A percentile compares a stretch with the other conserved stretches of the same genome.
Conservation (phyloP, 2,797 vertebrate genomes). For the Graptemys geographica region DNA sequence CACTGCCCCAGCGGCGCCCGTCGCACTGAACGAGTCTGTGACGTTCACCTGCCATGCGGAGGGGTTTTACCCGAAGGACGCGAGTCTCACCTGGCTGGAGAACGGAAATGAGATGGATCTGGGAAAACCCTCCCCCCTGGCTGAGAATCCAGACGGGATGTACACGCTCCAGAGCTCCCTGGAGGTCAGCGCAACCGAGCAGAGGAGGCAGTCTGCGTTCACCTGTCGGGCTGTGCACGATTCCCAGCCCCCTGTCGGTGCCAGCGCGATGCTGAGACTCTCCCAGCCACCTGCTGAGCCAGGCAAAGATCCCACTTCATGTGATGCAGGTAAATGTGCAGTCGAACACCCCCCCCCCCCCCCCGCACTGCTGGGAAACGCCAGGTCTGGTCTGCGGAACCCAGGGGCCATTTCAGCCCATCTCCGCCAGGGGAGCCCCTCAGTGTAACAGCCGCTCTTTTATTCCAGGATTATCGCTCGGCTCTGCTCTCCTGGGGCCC, state of each 20-base stretch:
- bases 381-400: background rate
- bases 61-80: background rate
- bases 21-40: background rate
- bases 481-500: too few species aligned
- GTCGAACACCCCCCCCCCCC: too few species aligned
- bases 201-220: conserved; percentile 43
- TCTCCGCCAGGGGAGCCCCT: background rate
- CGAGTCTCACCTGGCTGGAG: conserved; percentile 19
- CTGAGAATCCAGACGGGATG: rapidly evolving
- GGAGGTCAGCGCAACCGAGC: background rate
- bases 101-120: rapidly evolving
- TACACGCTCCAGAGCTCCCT: background rate
- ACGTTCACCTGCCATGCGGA: conserved; percentile 4
- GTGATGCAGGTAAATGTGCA: background rate
- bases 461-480: too few species aligned
- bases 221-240: conserved; percentile 71
- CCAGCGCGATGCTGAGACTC: rapidly evolving
- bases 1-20: rapidly evolving
- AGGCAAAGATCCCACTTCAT: background rate
- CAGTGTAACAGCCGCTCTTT: background rate
- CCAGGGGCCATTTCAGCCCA: background rate
- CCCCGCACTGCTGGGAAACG: background rate
- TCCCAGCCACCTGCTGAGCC: rapidly evolving
- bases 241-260: background rate
- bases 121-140: rapidly evolving